Evolutionary conservation across 2,888 invertebrate genomes (phyloP), one percentile per base, ranked within the genome.

Genomic region (Drosophila longiperda): DNA sequence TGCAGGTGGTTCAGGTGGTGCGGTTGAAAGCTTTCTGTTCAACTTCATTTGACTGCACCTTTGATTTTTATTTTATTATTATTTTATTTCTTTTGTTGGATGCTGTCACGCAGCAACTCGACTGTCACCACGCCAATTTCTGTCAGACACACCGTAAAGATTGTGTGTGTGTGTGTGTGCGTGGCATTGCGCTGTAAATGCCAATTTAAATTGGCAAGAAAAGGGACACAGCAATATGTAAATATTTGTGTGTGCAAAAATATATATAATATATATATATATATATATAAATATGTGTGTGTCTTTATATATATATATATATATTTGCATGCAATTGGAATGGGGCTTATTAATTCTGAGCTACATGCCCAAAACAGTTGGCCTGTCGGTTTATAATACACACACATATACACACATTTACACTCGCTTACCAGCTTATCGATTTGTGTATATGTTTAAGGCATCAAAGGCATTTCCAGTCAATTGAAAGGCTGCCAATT

Each of bases 401-500:
- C 57, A 26, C 29, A 38, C 17, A 34, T 15, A n/a, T 11, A 40
- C 11, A 40, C n/a, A 29, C 11, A 29, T 26, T 26, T 26, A 23
- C 36, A 12, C 38, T 54, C 5, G 23, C 3, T 20, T 26, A 20
- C 15, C 42, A 29, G 33, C 40, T 38, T 65, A 64, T 64, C 70
- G 52, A 45, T 75, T 50, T 57, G 52, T 63, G 49, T 34, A 20
- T 66, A 26, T 66, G 57, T 15, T 55, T 42, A 36, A 45, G 32
- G 62, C 75, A 49, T 70, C 68, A 67, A 69, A 60, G 67, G 77
- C 89, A 87, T 87, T 85, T 89, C 87, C 75, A 84, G 75, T 89
- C 89, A 85, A 87, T 89, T 79, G 89, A 73, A 73, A 70, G 66
- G 82, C 67, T 60, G 71, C 62, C 79, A 79, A 87, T 89, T 87